Evolutionary conservation across 92 coral and sea anemone genomes (phyloP).

Genomic region (Porites evermanni): DNA sequence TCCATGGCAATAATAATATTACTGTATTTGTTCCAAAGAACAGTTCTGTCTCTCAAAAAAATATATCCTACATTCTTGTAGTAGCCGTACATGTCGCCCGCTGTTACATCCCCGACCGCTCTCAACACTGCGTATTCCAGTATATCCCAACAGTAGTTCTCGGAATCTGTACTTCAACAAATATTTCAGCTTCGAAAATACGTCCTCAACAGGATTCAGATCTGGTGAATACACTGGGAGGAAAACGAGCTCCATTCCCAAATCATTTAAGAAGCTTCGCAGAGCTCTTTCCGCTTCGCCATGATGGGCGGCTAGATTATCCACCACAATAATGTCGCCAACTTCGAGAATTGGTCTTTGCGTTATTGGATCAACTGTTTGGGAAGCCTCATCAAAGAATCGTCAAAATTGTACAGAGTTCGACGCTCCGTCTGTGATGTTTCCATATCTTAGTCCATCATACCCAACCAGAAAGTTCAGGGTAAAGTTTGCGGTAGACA

Average conservation of each 20-base stretch:
- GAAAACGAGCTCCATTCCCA: conserved; percentile 73
- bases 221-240: conserved; percentile 75
- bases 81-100: conserved; percentile 48
- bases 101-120: conserved; percentile 44
- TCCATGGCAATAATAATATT: conserved; percentile 20
- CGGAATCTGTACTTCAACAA: conserved; percentile 63
- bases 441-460: conserved; percentile 66
- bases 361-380: background rate
- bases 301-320: too few relatives aligned
- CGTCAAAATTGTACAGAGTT: conserved; percentile 68
- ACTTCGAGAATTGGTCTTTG: too few relatives aligned
- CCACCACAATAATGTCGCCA: too few relatives aligned
- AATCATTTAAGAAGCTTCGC: too few relatives aligned
- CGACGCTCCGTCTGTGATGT: conserved; percentile 62
- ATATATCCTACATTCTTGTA: conserved; percentile 50
- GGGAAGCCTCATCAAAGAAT: conserved; percentile 63
- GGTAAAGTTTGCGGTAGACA: conserved; percentile 8
- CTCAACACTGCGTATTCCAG: conserved; percentile 62
- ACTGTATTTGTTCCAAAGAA: conserved; percentile 25
- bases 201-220: conserved; percentile 72
- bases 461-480: conserved; percentile 55
- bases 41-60: conserved; percentile 42
- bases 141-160: conserved; percentile 63
- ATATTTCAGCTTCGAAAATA: conserved; percentile 72
- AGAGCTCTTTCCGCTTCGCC: too few relatives aligned